These are phyloP conservation scores for Lochmaea capreae DNA, from an alignment of 2,888 invertebrate species.

Conservation along the genomic window DNA sequence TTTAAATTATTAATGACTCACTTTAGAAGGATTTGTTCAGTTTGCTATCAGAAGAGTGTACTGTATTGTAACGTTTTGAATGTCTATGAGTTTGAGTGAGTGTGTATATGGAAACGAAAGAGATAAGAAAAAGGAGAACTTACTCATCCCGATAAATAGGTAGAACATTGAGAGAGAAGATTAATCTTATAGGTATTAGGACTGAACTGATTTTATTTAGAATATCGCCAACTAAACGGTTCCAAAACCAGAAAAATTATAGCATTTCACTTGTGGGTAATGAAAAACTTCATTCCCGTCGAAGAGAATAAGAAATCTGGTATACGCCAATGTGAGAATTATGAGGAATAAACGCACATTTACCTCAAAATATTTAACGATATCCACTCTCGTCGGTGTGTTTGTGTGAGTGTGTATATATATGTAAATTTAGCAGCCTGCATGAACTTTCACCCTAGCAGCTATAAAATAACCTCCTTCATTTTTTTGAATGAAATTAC, in stretches of 20 bases:
- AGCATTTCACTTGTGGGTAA: too few relatives aligned
- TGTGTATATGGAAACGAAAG: not conserved
- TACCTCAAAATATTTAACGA: conserved; percentile 8
- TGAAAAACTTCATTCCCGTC: not conserved
- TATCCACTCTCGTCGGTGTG: conserved; percentile 22
- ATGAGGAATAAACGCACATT: conserved; percentile 12
- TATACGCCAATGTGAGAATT: conserved; percentile 13
- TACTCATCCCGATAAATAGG: not conserved
- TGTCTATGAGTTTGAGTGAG: not conserved
- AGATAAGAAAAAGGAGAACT: not conserved
- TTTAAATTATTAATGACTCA: conserved; percentile 52
- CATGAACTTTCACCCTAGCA: conserved; percentile 32
- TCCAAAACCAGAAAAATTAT: too few relatives aligned
- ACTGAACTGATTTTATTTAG: too few relatives aligned
- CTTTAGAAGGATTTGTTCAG: conserved; percentile 44
- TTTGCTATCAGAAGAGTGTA: conserved; percentile 22
- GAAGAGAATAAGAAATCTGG: not conserved
- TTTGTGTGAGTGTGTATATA: conserved; percentile 23
- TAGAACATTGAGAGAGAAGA: not conserved
- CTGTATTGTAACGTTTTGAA: not conserved
- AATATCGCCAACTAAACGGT: too few relatives aligned
- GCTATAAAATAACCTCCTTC: conserved; percentile 33
- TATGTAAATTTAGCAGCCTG: conserved; percentile 36
- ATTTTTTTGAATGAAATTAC: conserved; percentile 35
- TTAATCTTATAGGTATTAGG: not conserved